A percentile compares a stretch with the other conserved stretches of the same genome.
phyloP scores from a whole-genome alignment of 92 coral and sea anemone genomes.

The Zoanthus gigantus region DNA sequence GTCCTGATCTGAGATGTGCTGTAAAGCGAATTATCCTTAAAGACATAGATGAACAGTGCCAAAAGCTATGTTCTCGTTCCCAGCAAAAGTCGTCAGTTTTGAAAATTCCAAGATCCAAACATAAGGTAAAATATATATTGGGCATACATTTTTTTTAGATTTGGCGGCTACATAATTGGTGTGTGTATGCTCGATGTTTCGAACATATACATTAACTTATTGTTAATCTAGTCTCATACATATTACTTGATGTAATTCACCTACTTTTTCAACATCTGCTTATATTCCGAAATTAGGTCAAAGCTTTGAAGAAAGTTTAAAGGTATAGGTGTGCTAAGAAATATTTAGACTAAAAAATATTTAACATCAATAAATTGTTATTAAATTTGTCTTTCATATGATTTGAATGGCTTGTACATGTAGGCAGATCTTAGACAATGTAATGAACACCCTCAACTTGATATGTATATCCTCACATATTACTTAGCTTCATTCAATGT shows the following conservation, averaged over 20 bases:
- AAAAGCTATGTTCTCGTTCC: conserved; percentile 49
- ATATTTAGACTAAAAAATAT: not conserved
- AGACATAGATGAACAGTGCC: conserved; percentile 41
- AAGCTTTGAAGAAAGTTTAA: conserved; percentile 28
- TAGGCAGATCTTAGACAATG: conserved; percentile 26
- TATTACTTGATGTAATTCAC: conserved; percentile 19
- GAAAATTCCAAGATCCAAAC: conserved; percentile 51
- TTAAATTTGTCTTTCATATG: conserved; percentile 26
- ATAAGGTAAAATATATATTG: conserved; percentile 12
- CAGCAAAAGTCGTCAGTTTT: conserved; percentile 23
- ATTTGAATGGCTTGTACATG: conserved; percentile 23
- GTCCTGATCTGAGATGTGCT: conserved; percentile 49
- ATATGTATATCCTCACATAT: conserved; percentile 4
- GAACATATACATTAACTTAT: not conserved
- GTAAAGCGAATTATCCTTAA: conserved; percentile 36
- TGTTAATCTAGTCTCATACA: not conserved
- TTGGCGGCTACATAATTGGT: conserved; percentile 32
- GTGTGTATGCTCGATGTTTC: conserved; percentile 12
- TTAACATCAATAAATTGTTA: conserved; percentile 29
- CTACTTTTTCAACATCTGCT: conserved; percentile 7
- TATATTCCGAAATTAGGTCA: conserved; percentile 17
- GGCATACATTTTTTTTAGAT: conserved; percentile 18
- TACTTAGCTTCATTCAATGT: conserved; percentile 5
- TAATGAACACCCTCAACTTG: conserved; percentile 26
- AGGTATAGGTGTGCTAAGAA: conserved; percentile 17